These are phyloP conservation scores for Spialia ferax DNA, from an alignment of 2,888 invertebrate genomes.

Conservation along the genomic window DNA sequence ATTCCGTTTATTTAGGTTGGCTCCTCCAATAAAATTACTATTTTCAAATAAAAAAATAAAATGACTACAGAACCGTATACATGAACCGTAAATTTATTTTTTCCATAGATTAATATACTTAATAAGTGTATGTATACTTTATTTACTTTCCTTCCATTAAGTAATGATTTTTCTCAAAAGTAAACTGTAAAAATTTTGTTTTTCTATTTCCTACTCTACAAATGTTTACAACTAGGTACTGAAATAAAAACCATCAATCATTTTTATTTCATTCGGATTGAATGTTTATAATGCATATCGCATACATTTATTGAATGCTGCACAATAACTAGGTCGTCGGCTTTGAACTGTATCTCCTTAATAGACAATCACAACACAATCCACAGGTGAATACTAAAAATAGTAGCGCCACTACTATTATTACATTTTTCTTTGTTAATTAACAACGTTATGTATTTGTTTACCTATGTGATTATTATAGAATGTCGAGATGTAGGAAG, in stretches of 20 bases:
- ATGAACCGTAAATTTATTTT: no score
- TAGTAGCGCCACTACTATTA: not conserved
- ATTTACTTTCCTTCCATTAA: no score
- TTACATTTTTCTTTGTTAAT: not conserved
- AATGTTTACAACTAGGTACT: no score
- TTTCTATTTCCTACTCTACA: no score
- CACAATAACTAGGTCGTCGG: not conserved
- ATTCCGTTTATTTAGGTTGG: not conserved
- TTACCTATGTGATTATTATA: constrained; percentile 23
- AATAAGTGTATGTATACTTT: no score
- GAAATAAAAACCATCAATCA: no score
- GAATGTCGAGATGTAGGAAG: constrained; percentile 16
- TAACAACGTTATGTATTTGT: not conserved
- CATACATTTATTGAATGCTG: not conserved
- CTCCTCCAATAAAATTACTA: not conserved
- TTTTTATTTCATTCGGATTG: no score
- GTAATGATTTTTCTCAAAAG: no score
- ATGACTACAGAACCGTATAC: no score
- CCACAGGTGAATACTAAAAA: not conserved
- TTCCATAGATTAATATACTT: no score
- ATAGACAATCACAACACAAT: not conserved
- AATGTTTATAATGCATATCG: not conserved
- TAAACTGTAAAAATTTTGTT: no score
- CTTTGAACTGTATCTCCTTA: not conserved
- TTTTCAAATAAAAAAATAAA: no score